These are phyloP conservation scores for Digitonthophagus gazella DNA, from an alignment of 2,888 invertebrate species.

Conservation along the genomic window DNA sequence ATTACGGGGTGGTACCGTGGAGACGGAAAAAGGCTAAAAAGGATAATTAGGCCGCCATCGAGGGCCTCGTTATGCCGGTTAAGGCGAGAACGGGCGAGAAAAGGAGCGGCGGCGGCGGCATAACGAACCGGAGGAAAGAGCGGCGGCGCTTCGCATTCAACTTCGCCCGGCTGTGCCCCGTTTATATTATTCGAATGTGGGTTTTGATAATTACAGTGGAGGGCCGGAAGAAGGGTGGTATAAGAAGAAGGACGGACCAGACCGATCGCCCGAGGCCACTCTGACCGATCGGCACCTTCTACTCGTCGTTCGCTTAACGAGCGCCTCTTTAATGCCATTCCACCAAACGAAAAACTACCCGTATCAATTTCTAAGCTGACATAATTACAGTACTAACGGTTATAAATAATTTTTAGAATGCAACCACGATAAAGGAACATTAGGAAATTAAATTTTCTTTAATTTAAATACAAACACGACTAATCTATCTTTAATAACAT, in stretches of 20 bases:
- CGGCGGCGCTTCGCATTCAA: not conserved
- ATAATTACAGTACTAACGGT: too few species aligned
- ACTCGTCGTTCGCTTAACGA: not conserved
- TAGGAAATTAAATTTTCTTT: too few species aligned
- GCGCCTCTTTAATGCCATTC: not conserved
- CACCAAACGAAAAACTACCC: too few species aligned
- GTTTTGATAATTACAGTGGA: conserved; percentile 15
- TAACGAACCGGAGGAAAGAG: too few species aligned
- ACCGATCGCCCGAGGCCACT: not conserved
- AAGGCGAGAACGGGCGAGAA: conserved; percentile 5
- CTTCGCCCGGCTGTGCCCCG: not conserved
- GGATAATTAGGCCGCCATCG: conserved; percentile 10
- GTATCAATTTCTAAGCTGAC: too few species aligned
- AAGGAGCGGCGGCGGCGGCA: not conserved
- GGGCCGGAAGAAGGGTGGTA: conserved; percentile 5
- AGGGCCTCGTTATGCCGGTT: conserved; percentile 13
- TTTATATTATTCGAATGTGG: conserved; percentile 16
- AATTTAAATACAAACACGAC: too few species aligned
- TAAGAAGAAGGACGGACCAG: not conserved
- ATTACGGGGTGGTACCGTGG: conserved; percentile 2
- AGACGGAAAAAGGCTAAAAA: conserved; percentile 9
- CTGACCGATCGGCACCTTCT: not conserved
- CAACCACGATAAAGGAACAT: too few species aligned
- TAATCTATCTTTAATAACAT: too few species aligned
- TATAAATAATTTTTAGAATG: too few species aligned